Percentiles rank a stretch among this genome's conserved stretches.
phyloP scores from a whole-genome alignment of 2,797 vertebrate genomes.

The Pelochelys cantorii region DNA sequence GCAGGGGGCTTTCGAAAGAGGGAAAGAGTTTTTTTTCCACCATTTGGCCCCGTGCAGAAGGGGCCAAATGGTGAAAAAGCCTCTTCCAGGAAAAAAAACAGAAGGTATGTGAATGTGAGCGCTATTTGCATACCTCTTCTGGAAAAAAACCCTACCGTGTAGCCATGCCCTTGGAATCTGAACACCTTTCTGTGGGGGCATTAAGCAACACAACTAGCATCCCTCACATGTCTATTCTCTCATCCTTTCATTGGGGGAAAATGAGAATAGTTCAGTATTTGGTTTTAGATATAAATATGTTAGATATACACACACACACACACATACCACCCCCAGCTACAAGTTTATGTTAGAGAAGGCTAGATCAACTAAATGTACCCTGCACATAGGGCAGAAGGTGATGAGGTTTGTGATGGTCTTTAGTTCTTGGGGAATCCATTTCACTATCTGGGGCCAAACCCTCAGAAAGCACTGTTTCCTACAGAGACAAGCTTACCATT shows the following conservation, averaged over 20 bases:
- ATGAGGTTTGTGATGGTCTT: not conserved
- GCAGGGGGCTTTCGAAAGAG: too few species aligned
- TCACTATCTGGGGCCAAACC: not conserved
- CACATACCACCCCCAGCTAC: not conserved
- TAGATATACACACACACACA: not conserved
- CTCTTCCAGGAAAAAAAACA: too few species aligned
- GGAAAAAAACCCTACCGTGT: too few species aligned
- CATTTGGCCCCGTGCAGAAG: too few species aligned
- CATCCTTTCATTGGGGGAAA: not conserved
- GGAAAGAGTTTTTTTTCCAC: too few species aligned
- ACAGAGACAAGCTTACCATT: not conserved
- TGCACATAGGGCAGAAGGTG: not conserved
- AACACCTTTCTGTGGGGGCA: not conserved
- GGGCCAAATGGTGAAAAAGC: too few species aligned
- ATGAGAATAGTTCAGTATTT: accelerated
- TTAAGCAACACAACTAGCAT: not conserved
- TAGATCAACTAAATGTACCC: not conserved
- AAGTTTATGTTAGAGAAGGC: not conserved
- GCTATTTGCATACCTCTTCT: too few species aligned
- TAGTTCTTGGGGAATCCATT: slow-evolving; percentile 13
- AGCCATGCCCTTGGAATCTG: accelerated
- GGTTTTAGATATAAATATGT: not conserved
- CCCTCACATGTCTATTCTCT: not conserved
- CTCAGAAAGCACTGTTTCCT: not conserved
- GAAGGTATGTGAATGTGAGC: too few species aligned